Base-by-base conservation (phyloP, 2,888 invertebrate species). In the Cheilosia soror region DNA sequence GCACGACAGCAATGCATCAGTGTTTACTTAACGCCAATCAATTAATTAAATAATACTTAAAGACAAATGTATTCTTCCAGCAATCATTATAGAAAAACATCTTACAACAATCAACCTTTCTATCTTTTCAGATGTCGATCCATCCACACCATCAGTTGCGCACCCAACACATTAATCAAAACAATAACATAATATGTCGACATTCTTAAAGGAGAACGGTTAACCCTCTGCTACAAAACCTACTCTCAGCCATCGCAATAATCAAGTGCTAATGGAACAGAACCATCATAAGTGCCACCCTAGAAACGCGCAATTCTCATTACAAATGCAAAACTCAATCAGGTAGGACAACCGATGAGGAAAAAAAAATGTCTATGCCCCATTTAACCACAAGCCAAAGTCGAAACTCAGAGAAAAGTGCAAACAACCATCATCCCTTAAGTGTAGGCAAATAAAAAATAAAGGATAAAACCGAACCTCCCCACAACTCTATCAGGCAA, bases 191-290 rank as follows among this genome's bases (percentile, higher is more conserved):
- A 85, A 81, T 85, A 85, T 85, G 85, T 57, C 11, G 85, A 72
- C 72, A 66, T 81, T 66, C 13, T 25, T 72, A 37, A 85, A 72
- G 27, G 85, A 85, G 72, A 85, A 85, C 40, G 85, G 85, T 76
- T 85, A 85, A 85, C 69, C 75, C 51, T 75, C 55, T n/a, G 55
- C 57, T 42, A 9, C 13, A 15, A 7, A 47, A 13, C 31, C 31
- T 15, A 62, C 27, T 33, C 49, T 20, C 33, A 49, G 27, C 27
- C 51, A 51, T 27, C 44, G n/a, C 44, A 37, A n/a, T 15, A 47
- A 58, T 58, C 27, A 49, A 71, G 49, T 37, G 69, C n/a, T 40
- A 80, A 80, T 49, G 72, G 60, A 71, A 65, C 58, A 44, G 51
- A 53, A n/a, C 53, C 73, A 37, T 13, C 69, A 33, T 20, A n/a